phyloP scores from a whole-genome alignment of 2,888 invertebrate genomes.

The Athalia rosae region DNA sequence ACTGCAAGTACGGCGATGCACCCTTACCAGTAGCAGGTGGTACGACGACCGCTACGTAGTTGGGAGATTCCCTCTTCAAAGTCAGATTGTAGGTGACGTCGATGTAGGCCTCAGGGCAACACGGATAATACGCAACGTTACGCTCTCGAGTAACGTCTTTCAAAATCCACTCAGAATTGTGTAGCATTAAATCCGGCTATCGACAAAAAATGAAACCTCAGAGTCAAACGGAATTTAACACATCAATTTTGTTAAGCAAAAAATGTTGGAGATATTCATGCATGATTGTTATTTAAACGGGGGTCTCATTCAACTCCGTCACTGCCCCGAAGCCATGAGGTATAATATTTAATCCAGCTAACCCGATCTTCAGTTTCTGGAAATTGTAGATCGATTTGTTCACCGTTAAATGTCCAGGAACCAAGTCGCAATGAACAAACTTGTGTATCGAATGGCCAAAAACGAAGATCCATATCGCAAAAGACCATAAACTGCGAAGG shows the following conservation, averaged over 20 bases:
- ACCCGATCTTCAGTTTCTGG: constrained; percentile 55
- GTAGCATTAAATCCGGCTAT: constrained; percentile 51
- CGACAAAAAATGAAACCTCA: neutral
- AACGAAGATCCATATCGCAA: constrained; percentile 80
- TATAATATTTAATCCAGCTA: constrained; percentile 2
- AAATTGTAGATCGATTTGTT: constrained; percentile 76
- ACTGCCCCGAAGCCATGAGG: too few relatives aligned
- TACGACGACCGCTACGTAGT: constrained; percentile 78
- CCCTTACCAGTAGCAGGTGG: constrained; percentile 78
- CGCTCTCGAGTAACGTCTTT: constrained; percentile 70
- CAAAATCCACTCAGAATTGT: constrained; percentile 75
- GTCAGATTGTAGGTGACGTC: constrained; percentile 75
- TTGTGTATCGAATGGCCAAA: constrained; percentile 87
- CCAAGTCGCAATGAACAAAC: constrained; percentile 81
- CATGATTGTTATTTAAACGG: too few relatives aligned
- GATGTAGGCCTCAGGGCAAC: constrained; percentile 77
- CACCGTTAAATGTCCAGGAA: constrained; percentile 82
- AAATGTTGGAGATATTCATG: too few relatives aligned
- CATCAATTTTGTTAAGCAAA: neutral
- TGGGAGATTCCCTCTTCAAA: constrained; percentile 76
- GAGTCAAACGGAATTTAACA: too few relatives aligned
- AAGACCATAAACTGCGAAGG: constrained; percentile 81
- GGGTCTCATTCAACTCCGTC: too few relatives aligned
- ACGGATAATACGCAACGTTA: constrained; percentile 73
- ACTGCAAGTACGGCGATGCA: neutral